Base-by-base conservation (phyloP, 2,797 vertebrate species). In the Ctenochaetus hawaiiensis region DNA sequence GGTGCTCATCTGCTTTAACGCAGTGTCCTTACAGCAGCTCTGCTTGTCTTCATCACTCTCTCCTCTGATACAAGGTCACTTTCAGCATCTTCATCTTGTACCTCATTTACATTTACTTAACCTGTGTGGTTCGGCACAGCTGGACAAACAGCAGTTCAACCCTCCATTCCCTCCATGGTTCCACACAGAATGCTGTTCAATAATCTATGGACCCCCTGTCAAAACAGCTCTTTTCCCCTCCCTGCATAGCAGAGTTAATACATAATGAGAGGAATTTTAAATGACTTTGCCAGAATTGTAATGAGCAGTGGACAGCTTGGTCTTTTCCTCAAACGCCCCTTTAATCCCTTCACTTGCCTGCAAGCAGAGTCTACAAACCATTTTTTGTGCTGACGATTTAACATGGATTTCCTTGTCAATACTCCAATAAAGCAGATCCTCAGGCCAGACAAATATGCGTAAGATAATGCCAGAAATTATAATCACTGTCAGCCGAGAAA, bases 291-390 rank as follows among this genome's bases (percentile, higher is more conserved):
- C 60, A 67, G 80, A 81, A 75, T 89, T 8, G 13, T 85, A 93
- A 90, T 84, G 79, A 91, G 78, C 51, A 47, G 69, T 65, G 76
- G 88, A 80, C 80, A 82, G 83, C 86, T 84, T 57, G 77, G 70
- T 78, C 78, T 81, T 91, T 85, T 80, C 84, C 85, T 83, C 87
- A 87, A 82, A 92, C 77, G 83, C 81, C 86, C 86, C 65, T 83
- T 85, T 92, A 93, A 92, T 92, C 86, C 83, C 71, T 26, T 34
- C 59, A 74, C 53, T 81, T 69, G 74, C 73, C 86, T 86, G 43
- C 20, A 47, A 82, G 80, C 79, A 74, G 61, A 75, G 60, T 78
- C 73, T 48, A 59, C 66, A 85, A 89, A 81, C 82, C 68, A 61
- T 72, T 87, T 77, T 75, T 83, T 72, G 53, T 72, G 75, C 85